Conservation (phyloP, 2,888 invertebrate genomes). For the Plusia festucae region DNA sequence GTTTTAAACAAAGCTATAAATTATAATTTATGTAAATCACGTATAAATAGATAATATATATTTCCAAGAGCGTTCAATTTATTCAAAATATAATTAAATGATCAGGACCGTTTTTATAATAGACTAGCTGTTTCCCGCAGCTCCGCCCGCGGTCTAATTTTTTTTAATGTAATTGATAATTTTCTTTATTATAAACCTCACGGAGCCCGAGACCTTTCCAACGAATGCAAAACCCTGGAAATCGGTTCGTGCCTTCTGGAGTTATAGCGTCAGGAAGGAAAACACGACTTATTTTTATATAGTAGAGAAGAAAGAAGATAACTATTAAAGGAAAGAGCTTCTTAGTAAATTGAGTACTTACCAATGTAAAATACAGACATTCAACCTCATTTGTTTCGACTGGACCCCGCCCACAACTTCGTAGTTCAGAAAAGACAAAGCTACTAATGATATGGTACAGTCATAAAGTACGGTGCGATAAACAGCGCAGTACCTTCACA, state of each 20-base stretch:
- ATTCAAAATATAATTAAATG: constrained; percentile 17
- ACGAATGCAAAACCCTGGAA: too few relatives aligned
- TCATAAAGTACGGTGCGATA: constrained; percentile 45
- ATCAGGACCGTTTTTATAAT: constrained; percentile 15
- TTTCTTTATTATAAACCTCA: too few relatives aligned
- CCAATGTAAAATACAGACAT: background rate
- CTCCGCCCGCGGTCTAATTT: too few relatives aligned
- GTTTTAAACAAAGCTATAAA: constrained; percentile 29
- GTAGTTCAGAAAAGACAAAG: background rate
- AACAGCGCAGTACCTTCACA: constrained; percentile 33
- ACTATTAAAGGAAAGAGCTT: constrained; percentile 9
- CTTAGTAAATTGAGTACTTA: background rate
- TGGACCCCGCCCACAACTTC: background rate
- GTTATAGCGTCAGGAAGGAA: too few relatives aligned
- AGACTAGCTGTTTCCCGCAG: too few relatives aligned
- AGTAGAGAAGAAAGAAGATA: too few relatives aligned
- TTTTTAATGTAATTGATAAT: too few relatives aligned
- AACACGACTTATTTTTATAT: too few relatives aligned
- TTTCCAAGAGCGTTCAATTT: constrained; percentile 32
- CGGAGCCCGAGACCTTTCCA: too few relatives aligned
- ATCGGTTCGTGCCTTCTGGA: too few relatives aligned
- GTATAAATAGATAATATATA: constrained; percentile 29
- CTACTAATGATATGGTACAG: constrained; percentile 15
- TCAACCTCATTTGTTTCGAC: background rate
- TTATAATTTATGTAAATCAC: constrained; percentile 37